A percentile compares a stretch with the other conserved stretches of the same genome.
Conservation (phyloP, 2,888 invertebrate species). For the Tenthredo notha region DNA sequence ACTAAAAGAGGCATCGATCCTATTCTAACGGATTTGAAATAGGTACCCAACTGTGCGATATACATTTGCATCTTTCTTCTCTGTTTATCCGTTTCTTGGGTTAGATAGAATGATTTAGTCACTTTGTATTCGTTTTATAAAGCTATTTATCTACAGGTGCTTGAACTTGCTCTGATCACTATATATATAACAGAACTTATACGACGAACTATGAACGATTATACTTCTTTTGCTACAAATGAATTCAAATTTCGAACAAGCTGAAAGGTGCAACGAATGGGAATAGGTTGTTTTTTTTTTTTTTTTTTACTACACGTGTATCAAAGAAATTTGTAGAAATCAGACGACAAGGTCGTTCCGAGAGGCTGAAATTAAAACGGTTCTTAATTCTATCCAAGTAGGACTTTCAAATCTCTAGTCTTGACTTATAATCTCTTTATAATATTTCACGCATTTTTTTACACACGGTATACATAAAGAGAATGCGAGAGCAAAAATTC, state of each 20-base stretch:
- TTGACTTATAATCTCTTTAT: not conserved
- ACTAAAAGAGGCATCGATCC: conserved; percentile 41
- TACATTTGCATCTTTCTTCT: conserved; percentile 4
- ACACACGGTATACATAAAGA: not conserved
- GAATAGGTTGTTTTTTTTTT: too few species aligned
- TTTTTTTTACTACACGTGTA: not conserved
- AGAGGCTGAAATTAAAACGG: conserved; percentile 20
- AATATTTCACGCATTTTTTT: conserved; percentile 26
- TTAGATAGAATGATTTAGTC: not conserved
- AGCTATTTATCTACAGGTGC: not conserved
- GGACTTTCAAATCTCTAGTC: conserved; percentile 33
- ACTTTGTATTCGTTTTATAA: not conserved
- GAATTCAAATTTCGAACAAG: not conserved
- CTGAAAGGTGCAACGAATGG: not conserved
- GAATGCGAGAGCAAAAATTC: not conserved
- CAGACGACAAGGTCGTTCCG: conserved; percentile 27
- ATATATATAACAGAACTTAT: not conserved
- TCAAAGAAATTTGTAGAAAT: conserved; percentile 23
- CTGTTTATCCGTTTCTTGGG: not conserved
- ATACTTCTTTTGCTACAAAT: not conserved
- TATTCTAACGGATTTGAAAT: conserved; percentile 23
- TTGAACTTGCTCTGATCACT: not conserved
- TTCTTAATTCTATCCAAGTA: not conserved
- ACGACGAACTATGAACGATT: not conserved
- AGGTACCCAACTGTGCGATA: conserved; percentile 12